Evolutionary conservation across 2,888 invertebrate genomes (phyloP).

Genomic region (Platycheirus rosarum): DNA sequence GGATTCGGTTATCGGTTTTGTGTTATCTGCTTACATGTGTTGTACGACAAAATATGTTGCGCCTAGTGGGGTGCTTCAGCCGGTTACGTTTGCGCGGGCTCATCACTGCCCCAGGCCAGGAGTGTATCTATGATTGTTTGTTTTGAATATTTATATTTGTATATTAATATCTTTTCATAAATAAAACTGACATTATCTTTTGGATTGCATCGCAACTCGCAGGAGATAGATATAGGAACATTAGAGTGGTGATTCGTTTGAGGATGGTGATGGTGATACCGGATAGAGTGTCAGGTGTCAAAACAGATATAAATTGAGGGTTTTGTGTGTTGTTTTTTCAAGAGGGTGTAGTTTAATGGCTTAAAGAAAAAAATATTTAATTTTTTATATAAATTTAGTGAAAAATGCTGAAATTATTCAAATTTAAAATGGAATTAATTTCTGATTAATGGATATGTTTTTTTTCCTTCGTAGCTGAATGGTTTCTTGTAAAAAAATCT

Average conservation of each 20-base stretch:
- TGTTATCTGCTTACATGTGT: constrained; percentile 61
- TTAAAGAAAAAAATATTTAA: constrained; percentile 3
- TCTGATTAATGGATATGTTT: background rate
- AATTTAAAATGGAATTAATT: background rate
- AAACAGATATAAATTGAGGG: constrained; percentile 54
- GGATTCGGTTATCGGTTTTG: constrained; percentile 61
- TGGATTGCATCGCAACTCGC: constrained; percentile 35
- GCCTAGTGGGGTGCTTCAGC: constrained; percentile 53
- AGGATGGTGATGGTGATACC: constrained; percentile 41
- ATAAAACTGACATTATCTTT: constrained; percentile 66
- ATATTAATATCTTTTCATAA: constrained; percentile 61
- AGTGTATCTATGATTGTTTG: constrained; percentile 47
- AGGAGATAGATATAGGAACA: constrained; percentile 1
- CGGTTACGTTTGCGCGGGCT: background rate
- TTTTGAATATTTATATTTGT: constrained; percentile 25
- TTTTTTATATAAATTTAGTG: background rate
- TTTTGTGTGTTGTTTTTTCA: constrained; percentile 9
- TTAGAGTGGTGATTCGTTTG: constrained; percentile 39
- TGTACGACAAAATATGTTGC: constrained; percentile 50
- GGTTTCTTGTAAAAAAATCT: too few relatives aligned
- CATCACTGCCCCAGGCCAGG: constrained; percentile 31
- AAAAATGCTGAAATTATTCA: constrained; percentile 28
- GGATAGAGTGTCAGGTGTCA: constrained; percentile 57
- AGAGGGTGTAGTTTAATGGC: constrained; percentile 34
- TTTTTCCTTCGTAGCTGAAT: background rate